A percentile compares a stretch with the other conserved stretches of the same genome.
phyloP scores from a whole-genome alignment of 2,888 invertebrate genomes.

The Serripes groenlandicus region DNA sequence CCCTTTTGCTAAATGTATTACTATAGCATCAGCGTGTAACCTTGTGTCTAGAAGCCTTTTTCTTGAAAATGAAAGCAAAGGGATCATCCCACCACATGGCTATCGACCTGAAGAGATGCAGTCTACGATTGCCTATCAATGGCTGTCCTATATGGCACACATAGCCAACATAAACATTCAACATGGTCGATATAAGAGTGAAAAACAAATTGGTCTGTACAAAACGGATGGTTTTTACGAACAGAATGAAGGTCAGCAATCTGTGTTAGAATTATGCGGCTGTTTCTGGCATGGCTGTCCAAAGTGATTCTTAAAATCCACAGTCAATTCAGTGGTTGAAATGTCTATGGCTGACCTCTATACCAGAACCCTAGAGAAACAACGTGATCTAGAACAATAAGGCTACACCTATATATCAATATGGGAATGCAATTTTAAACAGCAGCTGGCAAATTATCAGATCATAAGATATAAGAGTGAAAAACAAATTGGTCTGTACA shows the following conservation, averaged over 20 bases:
- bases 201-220: constrained; percentile 36
- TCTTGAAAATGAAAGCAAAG: too few relatives aligned
- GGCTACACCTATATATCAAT: too few relatives aligned
- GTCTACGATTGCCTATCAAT: constrained; percentile 22
- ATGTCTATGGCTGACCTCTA: constrained; percentile 33
- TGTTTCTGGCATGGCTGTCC: constrained; percentile 50
- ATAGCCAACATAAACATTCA: constrained; percentile 21
- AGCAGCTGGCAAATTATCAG: too few relatives aligned
- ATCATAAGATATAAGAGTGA: constrained; percentile 44
- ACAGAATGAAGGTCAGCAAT: constrained; percentile 13
- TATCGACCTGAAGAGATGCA: constrained; percentile 21
- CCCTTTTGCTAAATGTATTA: too few relatives aligned
- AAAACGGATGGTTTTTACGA: constrained; percentile 41
- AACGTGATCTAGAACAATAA: too few relatives aligned
- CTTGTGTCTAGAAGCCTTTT: too few relatives aligned
- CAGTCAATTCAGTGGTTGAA: constrained; percentile 37
- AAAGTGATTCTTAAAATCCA: constrained; percentile 29
- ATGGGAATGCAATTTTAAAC: too few relatives aligned
- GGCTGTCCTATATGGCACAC: constrained; percentile 21
- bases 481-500: constrained; percentile 36
- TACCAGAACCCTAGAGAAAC: constrained; percentile 19
- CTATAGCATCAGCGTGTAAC: too few relatives aligned
- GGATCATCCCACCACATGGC: too few relatives aligned
- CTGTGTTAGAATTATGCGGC: constrained; percentile 46
- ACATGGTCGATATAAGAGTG: constrained; percentile 37